Evolutionary conservation across 2,113 vertebrate genomes (phyloP).

Genomic region (Lasiurus cinereus): DNA sequence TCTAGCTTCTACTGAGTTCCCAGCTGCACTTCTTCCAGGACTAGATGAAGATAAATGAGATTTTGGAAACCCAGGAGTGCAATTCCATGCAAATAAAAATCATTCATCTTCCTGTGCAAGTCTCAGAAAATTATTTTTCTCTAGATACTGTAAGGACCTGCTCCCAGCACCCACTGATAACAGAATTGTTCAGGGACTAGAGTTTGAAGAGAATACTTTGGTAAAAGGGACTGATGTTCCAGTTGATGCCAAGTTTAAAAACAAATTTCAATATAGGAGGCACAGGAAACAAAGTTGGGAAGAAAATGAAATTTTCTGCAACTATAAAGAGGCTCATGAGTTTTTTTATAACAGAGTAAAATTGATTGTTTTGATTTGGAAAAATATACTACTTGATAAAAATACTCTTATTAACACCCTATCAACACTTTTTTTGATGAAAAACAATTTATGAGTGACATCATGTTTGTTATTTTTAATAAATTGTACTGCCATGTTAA

Average conservation of each 20-base stretch:
- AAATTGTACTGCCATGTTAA: not conserved
- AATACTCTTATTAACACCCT: not conserved
- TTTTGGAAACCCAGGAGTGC: too few species aligned
- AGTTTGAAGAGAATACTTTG: not conserved
- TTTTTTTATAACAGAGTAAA: not conserved
- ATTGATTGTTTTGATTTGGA: not conserved
- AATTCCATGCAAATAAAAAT: too few species aligned
- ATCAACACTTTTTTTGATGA: not conserved
- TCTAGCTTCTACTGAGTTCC: too few species aligned
- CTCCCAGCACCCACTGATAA: too few species aligned
- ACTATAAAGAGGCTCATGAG: not conserved
- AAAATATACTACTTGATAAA: conserved; percentile 36
- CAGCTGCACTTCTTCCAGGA: too few species aligned
- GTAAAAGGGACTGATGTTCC: not conserved
- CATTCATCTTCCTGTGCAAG: too few species aligned
- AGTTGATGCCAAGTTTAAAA: not conserved
- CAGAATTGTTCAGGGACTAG: not conserved
- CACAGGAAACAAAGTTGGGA: not conserved
- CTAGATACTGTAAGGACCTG: too few species aligned
- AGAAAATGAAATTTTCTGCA: not conserved
- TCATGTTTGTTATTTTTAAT: conserved; percentile 55
- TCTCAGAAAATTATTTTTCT: too few species aligned
- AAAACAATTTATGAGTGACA: conserved; percentile 37
- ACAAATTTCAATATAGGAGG: not conserved
- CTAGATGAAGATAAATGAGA: too few species aligned